Conservation (phyloP, 2,113 vertebrate species). For the Ochotona princeps region DNA sequence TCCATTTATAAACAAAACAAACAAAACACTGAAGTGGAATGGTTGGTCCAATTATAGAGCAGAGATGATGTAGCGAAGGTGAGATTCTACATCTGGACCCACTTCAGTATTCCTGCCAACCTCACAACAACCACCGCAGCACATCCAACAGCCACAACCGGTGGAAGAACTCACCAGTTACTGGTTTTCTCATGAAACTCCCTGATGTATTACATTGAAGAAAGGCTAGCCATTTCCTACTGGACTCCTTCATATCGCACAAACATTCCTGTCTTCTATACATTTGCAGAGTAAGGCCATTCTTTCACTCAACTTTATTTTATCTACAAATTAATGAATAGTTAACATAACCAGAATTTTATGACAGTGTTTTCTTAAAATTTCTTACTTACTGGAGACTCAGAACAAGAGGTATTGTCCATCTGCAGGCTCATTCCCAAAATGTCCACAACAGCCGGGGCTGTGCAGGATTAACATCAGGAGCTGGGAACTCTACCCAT, state of each 20-base stretch:
- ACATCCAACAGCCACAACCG: not conserved
- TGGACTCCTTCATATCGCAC: not conserved
- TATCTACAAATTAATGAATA: not conserved
- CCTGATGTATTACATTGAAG: not conserved
- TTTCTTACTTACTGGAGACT: too few species aligned
- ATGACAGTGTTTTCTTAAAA: too few species aligned
- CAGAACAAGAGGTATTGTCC: too few species aligned
- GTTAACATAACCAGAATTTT: not conserved
- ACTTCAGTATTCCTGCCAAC: not conserved
- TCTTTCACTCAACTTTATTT: not conserved
- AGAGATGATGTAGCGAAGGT: not conserved
- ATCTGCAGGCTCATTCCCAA: too few species aligned
- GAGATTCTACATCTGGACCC: not conserved
- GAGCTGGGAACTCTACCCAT: too few species aligned
- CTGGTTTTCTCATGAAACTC: not conserved
- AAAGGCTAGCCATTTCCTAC: not conserved
- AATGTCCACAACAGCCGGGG: too few species aligned
- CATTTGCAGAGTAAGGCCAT: not conserved
- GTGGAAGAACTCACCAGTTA: too few species aligned
- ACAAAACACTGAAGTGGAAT: not conserved
- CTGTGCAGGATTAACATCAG: too few species aligned
- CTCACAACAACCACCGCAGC: too few species aligned
- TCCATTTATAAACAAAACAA: not conserved
- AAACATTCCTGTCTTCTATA: not conserved
- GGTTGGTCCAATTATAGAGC: not conserved